Percentiles rank a stretch among this genome's conserved stretches.
Conservation (phyloP, 2,888 invertebrate genomes). For the Orthosia gothica region DNA sequence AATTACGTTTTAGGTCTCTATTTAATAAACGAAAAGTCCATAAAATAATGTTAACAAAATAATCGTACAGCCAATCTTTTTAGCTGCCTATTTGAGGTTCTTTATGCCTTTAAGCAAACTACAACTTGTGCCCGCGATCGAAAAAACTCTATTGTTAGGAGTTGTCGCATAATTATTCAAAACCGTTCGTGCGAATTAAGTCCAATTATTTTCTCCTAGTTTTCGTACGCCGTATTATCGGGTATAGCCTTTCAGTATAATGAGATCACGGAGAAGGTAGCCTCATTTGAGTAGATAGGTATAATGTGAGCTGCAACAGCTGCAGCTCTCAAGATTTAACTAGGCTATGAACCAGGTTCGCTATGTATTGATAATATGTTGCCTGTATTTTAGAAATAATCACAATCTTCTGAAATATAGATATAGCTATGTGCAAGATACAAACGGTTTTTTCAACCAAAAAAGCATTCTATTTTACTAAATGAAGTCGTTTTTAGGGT, state of each 20-base stretch:
- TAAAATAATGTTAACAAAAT: conserved; percentile 2
- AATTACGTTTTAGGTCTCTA: background rate
- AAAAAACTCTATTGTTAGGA: conserved; percentile 9
- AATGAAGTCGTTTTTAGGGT: conserved; percentile 26
- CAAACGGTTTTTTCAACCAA: background rate
- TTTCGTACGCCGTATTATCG: conserved; percentile 18
- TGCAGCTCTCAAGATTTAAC: conserved; percentile 18
- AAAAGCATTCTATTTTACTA: background rate
- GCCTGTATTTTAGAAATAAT: background rate
- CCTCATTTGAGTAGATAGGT: conserved; percentile 29
- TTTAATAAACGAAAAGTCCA: background rate
- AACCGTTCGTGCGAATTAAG: conserved; percentile 31
- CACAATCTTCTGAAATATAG: background rate
- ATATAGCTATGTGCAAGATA: too few relatives aligned
- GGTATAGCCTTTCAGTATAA: conserved; percentile 41
- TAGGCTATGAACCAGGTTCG: background rate
- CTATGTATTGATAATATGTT: background rate
- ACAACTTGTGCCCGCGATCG: conserved; percentile 1
- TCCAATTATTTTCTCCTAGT: conserved; percentile 46
- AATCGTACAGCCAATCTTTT: background rate
- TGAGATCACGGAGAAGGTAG: conserved; percentile 36
- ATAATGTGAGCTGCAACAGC: conserved; percentile 8
- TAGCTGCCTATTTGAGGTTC: background rate
- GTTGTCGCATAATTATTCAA: conserved; percentile 31
- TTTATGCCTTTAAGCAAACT: background rate